A percentile compares a stretch with the other conserved stretches of the same genome.
phyloP scores from a whole-genome alignment of 2,113 vertebrate genomes.

The Cyphomyrus discorhynchus region DNA sequence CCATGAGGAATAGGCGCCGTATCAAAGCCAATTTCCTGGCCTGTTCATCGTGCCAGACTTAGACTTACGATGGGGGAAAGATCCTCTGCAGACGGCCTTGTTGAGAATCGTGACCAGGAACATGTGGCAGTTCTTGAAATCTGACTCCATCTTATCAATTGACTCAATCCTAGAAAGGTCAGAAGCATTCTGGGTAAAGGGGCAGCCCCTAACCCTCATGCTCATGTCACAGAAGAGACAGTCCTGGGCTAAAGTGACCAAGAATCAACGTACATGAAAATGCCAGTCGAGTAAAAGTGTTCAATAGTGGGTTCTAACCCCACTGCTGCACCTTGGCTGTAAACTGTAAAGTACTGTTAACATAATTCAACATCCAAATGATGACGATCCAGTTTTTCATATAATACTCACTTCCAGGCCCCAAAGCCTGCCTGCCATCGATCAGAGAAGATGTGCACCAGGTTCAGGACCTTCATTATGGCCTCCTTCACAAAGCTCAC shows the following conservation, averaged over 20 bases:
- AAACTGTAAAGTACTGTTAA: background rate
- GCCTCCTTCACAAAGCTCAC: slow-evolving; percentile 97
- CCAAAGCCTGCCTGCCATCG: slow-evolving; percentile 90
- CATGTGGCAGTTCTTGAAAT: slow-evolving; percentile 98
- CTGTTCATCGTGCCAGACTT: background rate
- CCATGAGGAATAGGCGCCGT: background rate
- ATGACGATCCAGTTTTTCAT: background rate
- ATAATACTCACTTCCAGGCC: slow-evolving; percentile 81
- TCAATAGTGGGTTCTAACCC: background rate
- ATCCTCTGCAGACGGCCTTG: slow-evolving; percentile 92
- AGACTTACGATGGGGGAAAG: slow-evolving; percentile 91
- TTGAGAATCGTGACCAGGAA: slow-evolving; percentile 95
- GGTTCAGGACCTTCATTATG: slow-evolving; percentile 95
- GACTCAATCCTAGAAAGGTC: slow-evolving; percentile 77
- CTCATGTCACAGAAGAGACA: background rate
- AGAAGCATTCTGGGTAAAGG: background rate
- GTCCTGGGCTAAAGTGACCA: background rate
- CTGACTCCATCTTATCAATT: slow-evolving; percentile 96
- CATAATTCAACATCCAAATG: background rate
- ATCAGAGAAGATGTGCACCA: slow-evolving; percentile 95
- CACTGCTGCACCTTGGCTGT: background rate
- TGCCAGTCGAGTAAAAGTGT: background rate
- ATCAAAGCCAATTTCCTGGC: background rate
- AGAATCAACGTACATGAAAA: background rate
- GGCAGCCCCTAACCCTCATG: background rate